These are phyloP conservation scores for Heteromurus nitidus DNA, from an alignment of 2,888 invertebrate species.

Conservation along the genomic window DNA sequence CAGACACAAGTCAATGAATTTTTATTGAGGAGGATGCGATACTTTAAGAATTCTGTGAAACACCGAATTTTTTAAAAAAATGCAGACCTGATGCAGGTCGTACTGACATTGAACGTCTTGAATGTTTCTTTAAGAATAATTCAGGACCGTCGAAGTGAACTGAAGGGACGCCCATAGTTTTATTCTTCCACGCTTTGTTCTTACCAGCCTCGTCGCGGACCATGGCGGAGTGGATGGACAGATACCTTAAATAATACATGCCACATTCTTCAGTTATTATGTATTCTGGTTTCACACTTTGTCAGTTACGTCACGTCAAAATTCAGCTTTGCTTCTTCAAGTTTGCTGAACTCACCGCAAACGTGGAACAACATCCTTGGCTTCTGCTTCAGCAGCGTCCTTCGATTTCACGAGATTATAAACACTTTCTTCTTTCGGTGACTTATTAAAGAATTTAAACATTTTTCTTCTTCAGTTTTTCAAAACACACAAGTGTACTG, in stretches of 20 bases:
- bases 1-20: not conserved
- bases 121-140: conserved; percentile 81
- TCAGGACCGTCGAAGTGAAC: conserved; percentile 80
- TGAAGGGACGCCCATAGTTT: conserved; percentile 82
- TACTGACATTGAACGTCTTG: conserved; percentile 75
- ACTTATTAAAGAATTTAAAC: conserved; percentile 37
- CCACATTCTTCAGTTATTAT: not conserved
- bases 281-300: no score
- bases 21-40: not conserved
- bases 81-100: conserved; percentile 46
- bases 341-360: not conserved
- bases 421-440: conserved; percentile 75
- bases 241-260: conserved; percentile 57
- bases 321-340: not conserved
- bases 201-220: conserved; percentile 63
- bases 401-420: conserved; percentile 77
- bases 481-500: not conserved
- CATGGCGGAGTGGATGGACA: conserved; percentile 63
- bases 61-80: no score
- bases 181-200: conserved; percentile 54
- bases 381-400: not conserved
- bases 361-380: not conserved
- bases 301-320: not conserved
- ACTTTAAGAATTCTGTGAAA: not conserved
- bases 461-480: not conserved